phyloP scores from a whole-genome alignment of 2,888 invertebrate genomes.

The Fragum fragum region DNA sequence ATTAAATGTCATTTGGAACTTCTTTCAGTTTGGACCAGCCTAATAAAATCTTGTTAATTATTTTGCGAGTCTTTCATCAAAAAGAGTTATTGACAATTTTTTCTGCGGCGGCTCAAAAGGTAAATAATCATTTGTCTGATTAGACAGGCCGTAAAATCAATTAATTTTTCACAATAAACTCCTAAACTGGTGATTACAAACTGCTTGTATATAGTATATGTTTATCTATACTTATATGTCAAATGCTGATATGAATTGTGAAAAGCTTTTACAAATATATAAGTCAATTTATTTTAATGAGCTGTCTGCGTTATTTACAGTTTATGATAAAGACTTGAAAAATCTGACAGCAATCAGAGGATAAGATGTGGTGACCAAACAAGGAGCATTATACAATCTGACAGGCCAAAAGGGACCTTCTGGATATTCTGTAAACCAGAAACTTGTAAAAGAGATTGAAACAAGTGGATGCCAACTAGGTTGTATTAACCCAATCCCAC shows the following conservation, averaged over 20 bases:
- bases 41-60: too few species aligned
- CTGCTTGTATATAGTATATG: not conserved
- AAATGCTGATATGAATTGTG: not conserved
- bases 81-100: too few species aligned
- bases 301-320: not conserved
- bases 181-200: not conserved
- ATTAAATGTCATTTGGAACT: too few species aligned
- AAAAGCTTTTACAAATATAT: conserved; percentile 3
- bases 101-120: not conserved
- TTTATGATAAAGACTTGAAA: not conserved
- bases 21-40: too few species aligned
- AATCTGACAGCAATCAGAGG: not conserved
- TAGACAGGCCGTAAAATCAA: conserved; percentile 2
- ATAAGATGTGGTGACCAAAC: too few species aligned
- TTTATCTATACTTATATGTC: not conserved
- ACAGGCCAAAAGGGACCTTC: too few species aligned
- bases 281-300: conserved; percentile 2
- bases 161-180: conserved; percentile 6
- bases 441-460: too few species aligned
- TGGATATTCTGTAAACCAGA: too few species aligned
- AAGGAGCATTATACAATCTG: too few species aligned
- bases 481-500: too few species aligned
- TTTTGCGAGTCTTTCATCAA: too few species aligned
- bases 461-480: too few species aligned
- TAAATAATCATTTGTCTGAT: not conserved